Base-by-base conservation (phyloP, 2,113 vertebrate genomes). In the Brachyistius frenatus region DNA sequence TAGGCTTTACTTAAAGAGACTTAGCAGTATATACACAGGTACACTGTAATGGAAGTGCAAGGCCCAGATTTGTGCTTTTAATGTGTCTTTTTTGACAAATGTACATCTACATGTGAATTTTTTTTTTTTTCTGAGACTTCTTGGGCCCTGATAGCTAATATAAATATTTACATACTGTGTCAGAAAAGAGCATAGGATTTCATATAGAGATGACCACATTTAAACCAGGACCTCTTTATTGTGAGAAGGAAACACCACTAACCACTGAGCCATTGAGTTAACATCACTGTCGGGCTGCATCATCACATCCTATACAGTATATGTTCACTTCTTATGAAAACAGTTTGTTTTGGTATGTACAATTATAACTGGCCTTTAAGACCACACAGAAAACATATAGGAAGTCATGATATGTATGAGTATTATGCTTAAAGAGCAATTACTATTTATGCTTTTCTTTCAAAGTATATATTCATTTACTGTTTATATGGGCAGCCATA, bases 1-100 rank as follows among this genome's bases (percentile, higher is more conserved):
- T 63, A 81, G 74, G 64, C 67, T 83, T 30, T 37, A 81, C 60
- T 68, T 67, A 62, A 72, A 82, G 70, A 30, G 44, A 69, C 66
- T 72, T 57, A 67, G 61, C 73, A 55, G 32, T 39, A 66, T 49
- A 73, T 37, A 63, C n/a, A 44, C 58, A 57, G 31, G 44, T 41
- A 63, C 46, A 50, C 5, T 65, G n/a, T 23, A 16, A 39, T 50
- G 73, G 58, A 81, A 39, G 55, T n/a, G n/a, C 41, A 47, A 39
- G n/a, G 32, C 13, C 30, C 33, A 44, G 71, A 66, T 76, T 33
- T 49, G 16, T 32, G 32, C 4, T 3, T 65, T 4, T 37, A 0
- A 7, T 32, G 56, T 65, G 49, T 37, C 23, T 72, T 67, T 71
- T 35, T 53, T 53, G 33, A 63, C 55, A 16, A 66, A 6, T 46